A percentile compares a stretch with the other conserved stretches of the same genome.
Evolutionary conservation across 2,113 vertebrate genomes (phyloP).

Genomic region (Pelvicachromis taeniatus): DNA sequence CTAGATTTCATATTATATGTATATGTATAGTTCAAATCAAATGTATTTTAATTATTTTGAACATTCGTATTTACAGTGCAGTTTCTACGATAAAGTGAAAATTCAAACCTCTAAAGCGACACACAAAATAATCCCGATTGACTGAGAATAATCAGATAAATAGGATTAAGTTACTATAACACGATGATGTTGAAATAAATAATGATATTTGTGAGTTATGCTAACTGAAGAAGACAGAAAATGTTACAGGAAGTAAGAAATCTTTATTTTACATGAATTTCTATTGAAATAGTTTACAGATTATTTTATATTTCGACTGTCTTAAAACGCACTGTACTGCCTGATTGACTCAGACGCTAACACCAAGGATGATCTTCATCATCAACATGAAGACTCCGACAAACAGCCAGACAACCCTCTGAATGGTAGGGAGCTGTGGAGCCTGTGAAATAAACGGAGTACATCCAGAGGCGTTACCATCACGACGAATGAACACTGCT

Average conservation of each 20-base stretch:
- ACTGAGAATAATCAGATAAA: neutral
- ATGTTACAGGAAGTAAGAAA: neutral
- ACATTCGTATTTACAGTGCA: too few relatives aligned
- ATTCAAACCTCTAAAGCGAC: neutral
- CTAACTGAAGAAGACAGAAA: neutral
- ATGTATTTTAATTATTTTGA: neutral
- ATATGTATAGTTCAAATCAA: neutral
- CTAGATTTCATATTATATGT: neutral
- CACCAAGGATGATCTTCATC: too few relatives aligned
- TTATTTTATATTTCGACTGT: neutral
- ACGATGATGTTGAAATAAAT: neutral
- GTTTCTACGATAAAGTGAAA: too few relatives aligned
- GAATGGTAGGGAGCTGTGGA: neutral
- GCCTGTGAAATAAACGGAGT: neutral
- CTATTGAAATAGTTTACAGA: neutral
- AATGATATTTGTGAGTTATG: neutral
- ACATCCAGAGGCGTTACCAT: neutral
- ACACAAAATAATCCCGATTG: neutral
- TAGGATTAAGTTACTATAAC: neutral
- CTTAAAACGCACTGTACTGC: neutral
- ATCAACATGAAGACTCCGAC: neutral
- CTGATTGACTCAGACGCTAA: accelerated
- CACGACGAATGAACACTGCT: neutral
- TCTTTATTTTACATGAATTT: neutral
- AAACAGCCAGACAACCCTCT: too few relatives aligned